These are phyloP conservation scores for Garra rufa DNA, from an alignment of 2,113 vertebrate species.

Conservation along the genomic window DNA sequence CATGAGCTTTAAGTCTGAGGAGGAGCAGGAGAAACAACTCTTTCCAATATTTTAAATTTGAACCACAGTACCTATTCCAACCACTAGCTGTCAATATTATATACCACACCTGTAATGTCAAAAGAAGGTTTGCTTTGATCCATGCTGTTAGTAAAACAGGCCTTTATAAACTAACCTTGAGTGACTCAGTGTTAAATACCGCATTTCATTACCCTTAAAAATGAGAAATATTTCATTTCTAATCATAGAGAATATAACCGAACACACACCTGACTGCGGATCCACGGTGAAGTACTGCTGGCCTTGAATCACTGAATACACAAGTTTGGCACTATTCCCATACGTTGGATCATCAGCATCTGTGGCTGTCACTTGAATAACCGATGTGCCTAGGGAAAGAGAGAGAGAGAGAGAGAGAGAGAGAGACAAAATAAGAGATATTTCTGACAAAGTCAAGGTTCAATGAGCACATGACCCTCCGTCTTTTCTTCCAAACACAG, in stretches of 20 bases:
- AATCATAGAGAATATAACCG: not conserved
- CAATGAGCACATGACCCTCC: not conserved
- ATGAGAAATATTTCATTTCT: not conserved
- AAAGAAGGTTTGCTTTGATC: not conserved
- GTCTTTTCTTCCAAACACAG: constrained; percentile 6
- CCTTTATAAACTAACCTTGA: not conserved
- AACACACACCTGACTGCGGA: constrained; percentile 83
- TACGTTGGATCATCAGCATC: constrained; percentile 89
- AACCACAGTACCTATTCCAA: not conserved
- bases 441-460: not conserved
- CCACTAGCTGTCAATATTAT: not conserved
- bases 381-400: constrained; percentile 70
- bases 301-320: constrained; percentile 86
- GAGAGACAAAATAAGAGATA: constrained; percentile 1
- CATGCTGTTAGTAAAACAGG: not conserved
- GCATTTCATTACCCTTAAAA: not conserved
- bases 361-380: constrained; percentile 85
- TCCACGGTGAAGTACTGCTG: constrained; percentile 90
- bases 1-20: too few species aligned
- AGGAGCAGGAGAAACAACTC: not conserved
- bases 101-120: not conserved
- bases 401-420: constrained; percentile 46
- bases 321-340: constrained; percentile 87
- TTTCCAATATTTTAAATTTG: too few species aligned
- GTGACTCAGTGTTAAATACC: too few species aligned